Percentiles rank a stretch among this genome's conserved stretches.
These are phyloP conservation scores for Nothura maculosa DNA, from an alignment of 2,797 vertebrate genomes.

Conservation along the genomic window DNA sequence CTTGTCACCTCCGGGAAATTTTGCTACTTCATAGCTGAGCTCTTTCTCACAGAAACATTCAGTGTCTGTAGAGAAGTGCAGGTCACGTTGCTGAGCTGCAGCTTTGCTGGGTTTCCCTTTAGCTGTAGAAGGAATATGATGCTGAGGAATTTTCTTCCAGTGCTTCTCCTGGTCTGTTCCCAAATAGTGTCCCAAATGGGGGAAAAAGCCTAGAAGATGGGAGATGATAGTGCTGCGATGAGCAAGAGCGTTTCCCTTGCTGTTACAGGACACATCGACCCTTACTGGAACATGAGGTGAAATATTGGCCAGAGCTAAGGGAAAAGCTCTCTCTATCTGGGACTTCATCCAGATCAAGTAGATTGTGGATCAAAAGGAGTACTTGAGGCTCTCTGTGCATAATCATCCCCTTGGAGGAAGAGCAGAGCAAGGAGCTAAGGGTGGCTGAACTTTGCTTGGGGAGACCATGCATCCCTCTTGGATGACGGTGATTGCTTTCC, in stretches of 20 bases:
- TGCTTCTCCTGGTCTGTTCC: not conserved
- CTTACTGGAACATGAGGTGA: conserved; percentile 49
- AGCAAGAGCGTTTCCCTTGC: not conserved
- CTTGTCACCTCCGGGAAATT: conserved; percentile 39
- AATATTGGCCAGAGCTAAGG: conserved; percentile 27
- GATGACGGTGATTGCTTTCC: not conserved
- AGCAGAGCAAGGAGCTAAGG: not conserved
- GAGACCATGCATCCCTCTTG: not conserved
- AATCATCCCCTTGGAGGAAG: conserved; percentile 32
- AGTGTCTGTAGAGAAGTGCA: not conserved
- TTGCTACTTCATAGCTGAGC: conserved; percentile 12
- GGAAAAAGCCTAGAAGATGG: not conserved
- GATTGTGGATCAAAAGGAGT: not conserved
- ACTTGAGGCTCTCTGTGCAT: conserved; percentile 2
- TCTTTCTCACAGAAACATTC: not conserved
- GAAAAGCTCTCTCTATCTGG: conserved; percentile 24
- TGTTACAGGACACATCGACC: not conserved
- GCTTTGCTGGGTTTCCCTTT: not conserved
- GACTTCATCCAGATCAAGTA: conserved; percentile 48
- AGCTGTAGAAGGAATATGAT: not conserved
- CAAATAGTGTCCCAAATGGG: not conserved
- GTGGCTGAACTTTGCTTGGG: not conserved
- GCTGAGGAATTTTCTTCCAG: conserved; percentile 27
- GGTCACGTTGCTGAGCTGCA: not conserved
- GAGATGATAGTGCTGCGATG: not conserved